Conservation (phyloP, 92 coral and sea anemone genomes). For the Phenganax marumi region DNA sequence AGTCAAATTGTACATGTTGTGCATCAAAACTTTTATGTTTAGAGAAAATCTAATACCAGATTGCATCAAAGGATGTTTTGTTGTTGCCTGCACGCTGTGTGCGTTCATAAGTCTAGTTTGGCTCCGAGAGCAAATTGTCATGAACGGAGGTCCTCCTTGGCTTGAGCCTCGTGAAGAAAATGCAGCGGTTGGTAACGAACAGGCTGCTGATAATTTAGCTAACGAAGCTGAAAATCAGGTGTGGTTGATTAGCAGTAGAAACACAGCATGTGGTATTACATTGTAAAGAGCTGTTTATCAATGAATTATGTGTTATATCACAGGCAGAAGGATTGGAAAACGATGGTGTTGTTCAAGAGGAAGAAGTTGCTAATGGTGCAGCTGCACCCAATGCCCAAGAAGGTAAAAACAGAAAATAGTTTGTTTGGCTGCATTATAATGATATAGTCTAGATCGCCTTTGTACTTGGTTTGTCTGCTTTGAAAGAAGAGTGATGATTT, state of each 20-base stretch:
- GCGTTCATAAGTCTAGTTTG: constrained; percentile 97
- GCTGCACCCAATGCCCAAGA: constrained; percentile 59
- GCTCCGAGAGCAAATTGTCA: constrained; percentile 91
- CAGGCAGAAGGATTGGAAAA: constrained; percentile 50
- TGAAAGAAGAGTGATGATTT: neutral
- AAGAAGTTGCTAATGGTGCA: constrained; percentile 63
- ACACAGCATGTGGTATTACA: neutral
- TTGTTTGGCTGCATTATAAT: neutral
- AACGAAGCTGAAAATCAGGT: constrained; percentile 31
- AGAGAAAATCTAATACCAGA: constrained; percentile 87
- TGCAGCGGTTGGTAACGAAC: constrained; percentile 56
- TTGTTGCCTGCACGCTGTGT: constrained; percentile 99
- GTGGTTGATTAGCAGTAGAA: neutral
- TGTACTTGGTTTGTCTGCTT: neutral
- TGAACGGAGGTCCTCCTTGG: constrained; percentile 99
- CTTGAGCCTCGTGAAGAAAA: constrained; percentile 76
- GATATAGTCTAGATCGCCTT: neutral
- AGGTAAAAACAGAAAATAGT: constrained; percentile 58
- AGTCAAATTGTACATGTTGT: neutral
- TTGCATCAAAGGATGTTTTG: constrained; percentile 97
- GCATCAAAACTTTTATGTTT: constrained; percentile 5
- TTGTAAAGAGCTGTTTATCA: neutral
- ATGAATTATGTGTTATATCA: neutral
- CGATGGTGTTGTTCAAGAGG: constrained; percentile 38
- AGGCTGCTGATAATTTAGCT: constrained; percentile 49